These are phyloP conservation scores for Flexamia atlantica DNA, from an alignment of 2,888 invertebrate genomes.

Conservation along the genomic window DNA sequence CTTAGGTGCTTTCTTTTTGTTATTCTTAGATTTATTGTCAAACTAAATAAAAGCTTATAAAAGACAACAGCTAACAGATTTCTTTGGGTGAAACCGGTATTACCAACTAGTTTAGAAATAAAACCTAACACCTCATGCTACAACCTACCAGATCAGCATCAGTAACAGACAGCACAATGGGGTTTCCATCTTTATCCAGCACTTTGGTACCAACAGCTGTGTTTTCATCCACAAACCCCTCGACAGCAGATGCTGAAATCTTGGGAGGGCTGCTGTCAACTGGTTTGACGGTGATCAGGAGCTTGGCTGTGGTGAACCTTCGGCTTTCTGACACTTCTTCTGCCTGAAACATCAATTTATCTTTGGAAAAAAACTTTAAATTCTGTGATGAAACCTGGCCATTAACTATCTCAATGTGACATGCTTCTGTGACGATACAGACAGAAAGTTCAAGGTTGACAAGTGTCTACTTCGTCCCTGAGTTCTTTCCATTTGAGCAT, in stretches of 20 bases:
- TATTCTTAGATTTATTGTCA: too few species aligned
- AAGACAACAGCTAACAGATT: too few species aligned
- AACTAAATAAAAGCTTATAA: too few species aligned
- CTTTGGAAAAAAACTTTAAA: not conserved
- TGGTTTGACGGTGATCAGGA: slow-evolving; percentile 89
- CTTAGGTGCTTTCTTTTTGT: too few species aligned
- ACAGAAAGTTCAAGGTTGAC: too few species aligned
- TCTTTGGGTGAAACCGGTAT: too few species aligned
- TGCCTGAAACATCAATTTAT: slow-evolving; percentile 77
- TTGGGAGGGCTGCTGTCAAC: slow-evolving; percentile 92
- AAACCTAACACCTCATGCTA: too few species aligned
- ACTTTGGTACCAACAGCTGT: slow-evolving; percentile 91
- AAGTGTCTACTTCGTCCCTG: too few species aligned
- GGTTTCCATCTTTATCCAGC: slow-evolving; percentile 80
- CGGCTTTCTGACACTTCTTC: slow-evolving; percentile 89
- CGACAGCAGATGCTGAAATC: slow-evolving; percentile 83
- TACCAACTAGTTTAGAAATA: too few species aligned
- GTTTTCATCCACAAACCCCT: slow-evolving; percentile 91
- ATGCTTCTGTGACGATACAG: too few species aligned
- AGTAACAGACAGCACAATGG: slow-evolving; percentile 85
- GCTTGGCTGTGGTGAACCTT: slow-evolving; percentile 89
- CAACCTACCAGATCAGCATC: slow-evolving; percentile 90
- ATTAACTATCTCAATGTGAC: too few species aligned
- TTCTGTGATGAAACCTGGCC: not conserved
- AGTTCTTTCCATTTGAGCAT: too few species aligned